A percentile compares a stretch with the other conserved stretches of the same genome.
Conservation (phyloP, 92 coral and sea anemone species). For the Palythoa caribaeorum region DNA sequence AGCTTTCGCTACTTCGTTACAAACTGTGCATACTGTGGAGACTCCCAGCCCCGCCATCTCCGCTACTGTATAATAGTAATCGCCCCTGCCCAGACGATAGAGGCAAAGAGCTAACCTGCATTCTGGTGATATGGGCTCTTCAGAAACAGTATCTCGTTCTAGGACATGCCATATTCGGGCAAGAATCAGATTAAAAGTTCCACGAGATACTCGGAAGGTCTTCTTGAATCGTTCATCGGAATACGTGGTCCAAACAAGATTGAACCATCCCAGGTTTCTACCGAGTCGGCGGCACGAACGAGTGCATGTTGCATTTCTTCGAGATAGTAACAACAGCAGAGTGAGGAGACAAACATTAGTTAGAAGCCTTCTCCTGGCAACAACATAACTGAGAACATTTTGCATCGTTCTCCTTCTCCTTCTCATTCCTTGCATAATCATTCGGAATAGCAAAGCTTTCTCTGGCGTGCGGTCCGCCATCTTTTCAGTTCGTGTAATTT, state of each 20-base stretch:
- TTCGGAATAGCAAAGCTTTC: slow-evolving; percentile 22
- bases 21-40: too few relatives aligned
- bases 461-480: slow-evolving; percentile 26
- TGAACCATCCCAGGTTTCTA: slow-evolving; percentile 8
- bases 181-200: slow-evolving; percentile 55
- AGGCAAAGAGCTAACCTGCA: slow-evolving; percentile 50
- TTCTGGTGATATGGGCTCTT: slow-evolving; percentile 50
- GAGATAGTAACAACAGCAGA: slow-evolving; percentile 28
- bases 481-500: slow-evolving; percentile 21
- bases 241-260: slow-evolving; percentile 44
- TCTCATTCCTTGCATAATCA: slow-evolving; percentile 31
- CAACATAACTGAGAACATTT: slow-evolving; percentile 25
- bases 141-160: slow-evolving; percentile 40
- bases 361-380: slow-evolving; percentile 26
- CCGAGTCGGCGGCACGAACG: slow-evolving; percentile 18
- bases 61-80: slow-evolving; percentile 6
- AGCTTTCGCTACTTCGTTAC: too few relatives aligned
- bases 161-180: slow-evolving; percentile 48
- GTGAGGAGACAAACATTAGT: slow-evolving; percentile 26
- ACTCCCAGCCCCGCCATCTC: too few relatives aligned
- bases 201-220: slow-evolving; percentile 51
- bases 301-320: slow-evolving; percentile 21
- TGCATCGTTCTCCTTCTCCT: slow-evolving; percentile 30
- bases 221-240: slow-evolving; percentile 55
- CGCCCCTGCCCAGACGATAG: slow-evolving; percentile 55